Percentiles rank a stretch among this genome's conserved stretches.
phyloP scores from a whole-genome alignment of 2,113 vertebrate species.

The Melanostigma gelatinosum region DNA sequence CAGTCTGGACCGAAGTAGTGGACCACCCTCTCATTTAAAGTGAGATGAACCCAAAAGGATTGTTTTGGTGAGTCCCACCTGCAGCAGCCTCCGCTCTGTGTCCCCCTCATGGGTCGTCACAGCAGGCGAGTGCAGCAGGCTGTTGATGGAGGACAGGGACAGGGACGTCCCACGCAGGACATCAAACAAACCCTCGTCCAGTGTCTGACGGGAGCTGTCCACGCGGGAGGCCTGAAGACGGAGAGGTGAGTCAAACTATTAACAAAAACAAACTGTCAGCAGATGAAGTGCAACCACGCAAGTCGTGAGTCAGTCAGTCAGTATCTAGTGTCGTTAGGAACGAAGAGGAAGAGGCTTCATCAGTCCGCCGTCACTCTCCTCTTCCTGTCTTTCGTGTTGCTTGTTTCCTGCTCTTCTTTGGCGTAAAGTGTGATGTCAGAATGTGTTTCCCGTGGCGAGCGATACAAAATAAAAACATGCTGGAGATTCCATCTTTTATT shows the following conservation, averaged over 20 bases:
- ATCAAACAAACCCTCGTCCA: slow-evolving; percentile 87
- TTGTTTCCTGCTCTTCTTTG: too few species aligned
- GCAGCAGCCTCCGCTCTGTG: slow-evolving; percentile 68
- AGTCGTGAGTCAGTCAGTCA: too few species aligned
- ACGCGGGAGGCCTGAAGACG: slow-evolving; percentile 70
- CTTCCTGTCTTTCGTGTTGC: too few species aligned
- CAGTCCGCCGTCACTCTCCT: too few species aligned
- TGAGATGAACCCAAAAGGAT: background rate
- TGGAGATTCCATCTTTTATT: too few species aligned
- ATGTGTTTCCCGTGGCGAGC: too few species aligned
- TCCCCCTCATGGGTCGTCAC: slow-evolving; percentile 73
- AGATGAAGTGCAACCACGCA: too few species aligned
- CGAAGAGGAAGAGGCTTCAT: too few species aligned
- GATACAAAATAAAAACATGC: too few species aligned
- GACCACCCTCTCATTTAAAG: background rate
- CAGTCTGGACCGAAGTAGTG: background rate
- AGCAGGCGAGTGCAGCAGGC: slow-evolving; percentile 76
- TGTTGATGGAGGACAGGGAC: slow-evolving; percentile 82
- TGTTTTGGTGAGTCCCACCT: slow-evolving; percentile 37
- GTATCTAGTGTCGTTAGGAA: too few species aligned
- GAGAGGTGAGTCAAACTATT: slow-evolving; percentile 9
- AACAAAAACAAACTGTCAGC: background rate
- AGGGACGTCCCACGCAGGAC: slow-evolving; percentile 81
- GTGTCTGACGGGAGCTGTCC: slow-evolving; percentile 60
- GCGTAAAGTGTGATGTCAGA: too few species aligned